Evolutionary conservation across 2,888 invertebrate genomes (phyloP).

Genomic region (Heliconius charithonia): DNA sequence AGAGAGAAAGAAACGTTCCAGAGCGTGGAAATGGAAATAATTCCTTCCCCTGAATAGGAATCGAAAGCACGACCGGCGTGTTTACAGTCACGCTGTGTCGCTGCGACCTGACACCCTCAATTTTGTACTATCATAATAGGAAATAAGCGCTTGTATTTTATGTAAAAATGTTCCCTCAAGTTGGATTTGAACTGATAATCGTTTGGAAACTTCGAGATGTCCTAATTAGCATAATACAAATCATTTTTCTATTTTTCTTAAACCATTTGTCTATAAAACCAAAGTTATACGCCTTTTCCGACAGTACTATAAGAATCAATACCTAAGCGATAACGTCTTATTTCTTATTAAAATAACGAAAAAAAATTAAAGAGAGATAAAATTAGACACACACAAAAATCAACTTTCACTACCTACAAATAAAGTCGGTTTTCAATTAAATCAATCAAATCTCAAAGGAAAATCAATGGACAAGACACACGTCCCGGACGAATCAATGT

Average conservation of each 20-base stretch:
- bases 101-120: not conserved
- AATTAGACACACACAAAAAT: not conserved
- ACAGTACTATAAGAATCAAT: slow-evolving; percentile 1
- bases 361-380: not conserved
- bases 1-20: too few species aligned
- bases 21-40: too few species aligned
- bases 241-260: not conserved
- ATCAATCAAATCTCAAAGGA: slow-evolving; percentile 41
- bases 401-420: not conserved
- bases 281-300: not conserved
- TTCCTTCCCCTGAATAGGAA: too few species aligned
- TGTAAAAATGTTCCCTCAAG: not conserved
- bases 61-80: too few species aligned
- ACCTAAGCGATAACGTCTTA: slow-evolving; percentile 7
- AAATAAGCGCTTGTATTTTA: not conserved
- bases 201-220: not conserved
- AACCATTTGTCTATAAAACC: not conserved
- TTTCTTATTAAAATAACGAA: slow-evolving; percentile 14
- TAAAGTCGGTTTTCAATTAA: slow-evolving; percentile 28
- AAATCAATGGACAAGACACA: slow-evolving; percentile 47
- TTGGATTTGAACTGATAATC: not conserved
- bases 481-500: slow-evolving; percentile 50
- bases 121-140: not conserved
- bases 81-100: too few species aligned
- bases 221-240: not conserved